Percentiles rank a stretch among this genome's conserved stretches.
These are phyloP conservation scores for Diadophis punctatus DNA, from an alignment of 2,113 vertebrate species.

Conservation along the genomic window DNA sequence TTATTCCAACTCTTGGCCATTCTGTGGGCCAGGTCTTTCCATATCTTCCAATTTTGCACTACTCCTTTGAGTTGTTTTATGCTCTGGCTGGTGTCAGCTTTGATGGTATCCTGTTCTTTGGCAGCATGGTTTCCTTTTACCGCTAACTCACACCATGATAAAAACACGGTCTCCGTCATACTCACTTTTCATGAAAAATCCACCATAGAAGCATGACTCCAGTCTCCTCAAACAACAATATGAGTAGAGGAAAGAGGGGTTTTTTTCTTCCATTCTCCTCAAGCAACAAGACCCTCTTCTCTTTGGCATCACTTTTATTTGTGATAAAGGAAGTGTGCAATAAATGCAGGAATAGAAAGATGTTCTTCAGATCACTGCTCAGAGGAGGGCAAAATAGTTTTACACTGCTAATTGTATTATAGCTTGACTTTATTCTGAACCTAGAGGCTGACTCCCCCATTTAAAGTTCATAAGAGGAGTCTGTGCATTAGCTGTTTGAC, in stretches of 20 bases:
- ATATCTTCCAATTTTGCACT: not conserved
- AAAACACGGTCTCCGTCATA: not conserved
- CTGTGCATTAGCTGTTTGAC: slow-evolving; percentile 54
- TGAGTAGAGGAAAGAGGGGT: not conserved
- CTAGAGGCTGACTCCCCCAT: slow-evolving; percentile 58
- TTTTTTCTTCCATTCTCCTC: slow-evolving; percentile 1
- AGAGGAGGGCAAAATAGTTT: slow-evolving; percentile 58
- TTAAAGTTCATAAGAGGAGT: slow-evolving; percentile 66
- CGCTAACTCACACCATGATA: not conserved
- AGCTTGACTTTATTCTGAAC: slow-evolving; percentile 64
- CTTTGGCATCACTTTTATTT: slow-evolving; percentile 51
- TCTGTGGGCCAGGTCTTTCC: not conserved
- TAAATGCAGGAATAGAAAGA: slow-evolving; percentile 45
- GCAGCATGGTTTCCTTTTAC: not conserved
- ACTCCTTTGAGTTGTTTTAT: not conserved
- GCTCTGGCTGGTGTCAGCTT: too few relatives aligned
- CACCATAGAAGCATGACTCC: not conserved
- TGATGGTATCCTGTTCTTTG: too few relatives aligned
- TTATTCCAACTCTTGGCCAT: not conserved
- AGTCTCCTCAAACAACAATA: not conserved
- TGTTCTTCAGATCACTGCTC: slow-evolving; percentile 60
- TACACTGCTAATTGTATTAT: slow-evolving; percentile 62
- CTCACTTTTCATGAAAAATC: not conserved
- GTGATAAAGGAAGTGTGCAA: slow-evolving; percentile 41
- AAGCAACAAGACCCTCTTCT: slow-evolving; percentile 23